Conservation (phyloP, 2,113 vertebrate genomes). For the Taxidea taxus region DNA sequence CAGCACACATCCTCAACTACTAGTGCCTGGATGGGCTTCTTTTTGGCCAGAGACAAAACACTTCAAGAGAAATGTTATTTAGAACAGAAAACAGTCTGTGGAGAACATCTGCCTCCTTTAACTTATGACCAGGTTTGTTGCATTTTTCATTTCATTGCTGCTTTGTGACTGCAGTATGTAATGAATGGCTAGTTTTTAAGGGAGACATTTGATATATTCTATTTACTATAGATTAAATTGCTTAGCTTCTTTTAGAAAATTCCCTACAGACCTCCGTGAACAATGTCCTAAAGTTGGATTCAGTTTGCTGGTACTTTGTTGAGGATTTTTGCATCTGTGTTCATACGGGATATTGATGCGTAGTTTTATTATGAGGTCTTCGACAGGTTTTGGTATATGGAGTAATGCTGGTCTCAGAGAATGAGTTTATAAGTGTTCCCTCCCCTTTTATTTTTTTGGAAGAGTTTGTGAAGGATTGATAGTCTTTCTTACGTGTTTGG, state of each 20-base stretch:
- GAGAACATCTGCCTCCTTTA: slow-evolving; percentile 88
- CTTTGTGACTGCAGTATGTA: neutral
- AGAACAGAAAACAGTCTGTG: slow-evolving; percentile 92
- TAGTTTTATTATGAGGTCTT: neutral
- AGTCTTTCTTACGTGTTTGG: neutral
- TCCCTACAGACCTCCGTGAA: neutral
- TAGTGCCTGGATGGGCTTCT: slow-evolving; percentile 97
- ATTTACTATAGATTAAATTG: neutral
- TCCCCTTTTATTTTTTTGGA: slow-evolving; percentile 18
- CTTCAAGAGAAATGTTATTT: slow-evolving; percentile 91
- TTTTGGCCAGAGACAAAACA: slow-evolving; percentile 88
- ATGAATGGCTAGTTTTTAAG: neutral
- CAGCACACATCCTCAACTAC: slow-evolving; percentile 99
- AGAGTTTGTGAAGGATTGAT: neutral
- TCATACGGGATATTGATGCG: neutral
- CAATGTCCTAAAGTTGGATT: neutral
- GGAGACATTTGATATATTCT: neutral
- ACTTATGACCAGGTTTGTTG: slow-evolving; percentile 90
- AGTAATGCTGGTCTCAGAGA: neutral
- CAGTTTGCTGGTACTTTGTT: slow-evolving; percentile 25
- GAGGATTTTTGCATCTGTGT: neutral
- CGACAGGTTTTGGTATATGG: neutral
- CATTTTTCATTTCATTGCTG: neutral
- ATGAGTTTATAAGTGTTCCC: neutral
- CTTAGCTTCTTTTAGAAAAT: neutral